phyloP scores from a whole-genome alignment of 2,113 vertebrate species.

The Dipodomys spectabilis region DNA sequence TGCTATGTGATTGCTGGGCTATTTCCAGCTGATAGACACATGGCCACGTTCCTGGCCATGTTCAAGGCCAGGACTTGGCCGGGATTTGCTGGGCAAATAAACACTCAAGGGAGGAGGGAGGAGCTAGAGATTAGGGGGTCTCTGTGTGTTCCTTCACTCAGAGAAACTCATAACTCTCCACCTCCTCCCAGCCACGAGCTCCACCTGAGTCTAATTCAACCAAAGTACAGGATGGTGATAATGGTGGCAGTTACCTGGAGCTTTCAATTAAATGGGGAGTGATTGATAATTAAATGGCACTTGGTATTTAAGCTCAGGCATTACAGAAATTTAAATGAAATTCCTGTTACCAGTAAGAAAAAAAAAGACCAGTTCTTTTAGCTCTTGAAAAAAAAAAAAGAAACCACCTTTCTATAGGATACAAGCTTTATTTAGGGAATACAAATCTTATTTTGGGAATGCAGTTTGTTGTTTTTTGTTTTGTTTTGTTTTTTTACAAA shows the following conservation, averaged over 20 bases:
- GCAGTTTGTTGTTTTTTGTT: too few relatives aligned
- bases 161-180: too few relatives aligned
- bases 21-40: not conserved
- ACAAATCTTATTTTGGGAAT: not conserved
- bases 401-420: not conserved
- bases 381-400: not conserved
- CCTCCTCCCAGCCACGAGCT: not conserved
- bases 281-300: not conserved
- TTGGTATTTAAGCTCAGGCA: not conserved
- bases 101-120: rapidly evolving
- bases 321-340: not conserved
- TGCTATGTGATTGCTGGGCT: not conserved
- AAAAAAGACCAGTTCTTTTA: not conserved
- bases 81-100: not conserved
- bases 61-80: not conserved
- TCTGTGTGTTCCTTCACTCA: not conserved
- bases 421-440: not conserved
- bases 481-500: not conserved
- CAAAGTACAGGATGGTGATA: not conserved
- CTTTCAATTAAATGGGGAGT: not conserved
- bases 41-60: rapidly evolving
- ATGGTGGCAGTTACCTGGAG: not conserved
- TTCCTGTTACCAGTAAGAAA: not conserved
- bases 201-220: not conserved
- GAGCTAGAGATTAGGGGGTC: not conserved